These are phyloP conservation scores for Porites australiensis DNA, from an alignment of 64 coral and sea anemone genomes.

Conservation along the genomic window DNA sequence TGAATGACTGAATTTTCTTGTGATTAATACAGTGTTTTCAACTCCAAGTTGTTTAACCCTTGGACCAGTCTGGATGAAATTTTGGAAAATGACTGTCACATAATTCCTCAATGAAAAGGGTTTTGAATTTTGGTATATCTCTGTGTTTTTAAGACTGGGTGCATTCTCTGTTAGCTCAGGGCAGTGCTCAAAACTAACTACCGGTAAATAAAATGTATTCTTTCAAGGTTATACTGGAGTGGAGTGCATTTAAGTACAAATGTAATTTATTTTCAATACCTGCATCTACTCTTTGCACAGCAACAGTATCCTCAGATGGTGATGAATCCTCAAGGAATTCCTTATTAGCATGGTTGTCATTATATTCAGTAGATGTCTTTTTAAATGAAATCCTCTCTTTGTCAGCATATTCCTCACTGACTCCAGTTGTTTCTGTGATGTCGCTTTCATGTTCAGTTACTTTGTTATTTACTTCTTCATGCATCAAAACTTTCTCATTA, in stretches of 20 bases:
- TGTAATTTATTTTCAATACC: background rate
- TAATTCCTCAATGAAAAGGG: no score
- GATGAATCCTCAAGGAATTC: background rate
- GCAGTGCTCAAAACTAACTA: no score
- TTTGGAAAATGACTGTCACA: no score
- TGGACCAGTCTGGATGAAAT: no score
- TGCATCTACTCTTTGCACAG: constrained; percentile 30
- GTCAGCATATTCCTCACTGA: background rate
- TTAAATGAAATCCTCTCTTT: background rate
- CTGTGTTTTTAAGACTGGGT: no score
- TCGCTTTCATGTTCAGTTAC: background rate
- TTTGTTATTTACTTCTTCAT: background rate
- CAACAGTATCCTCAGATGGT: background rate
- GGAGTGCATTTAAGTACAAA: background rate
- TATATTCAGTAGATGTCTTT: background rate
- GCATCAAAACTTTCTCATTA: background rate
- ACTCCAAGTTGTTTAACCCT: no score
- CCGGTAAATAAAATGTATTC: background rate
- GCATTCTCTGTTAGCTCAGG: no score
- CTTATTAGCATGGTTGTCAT: background rate
- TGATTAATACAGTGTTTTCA: no score
- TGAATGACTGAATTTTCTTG: no score
- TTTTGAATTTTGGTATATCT: no score
- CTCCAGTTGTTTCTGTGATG: background rate
- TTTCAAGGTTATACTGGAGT: background rate